Base-by-base conservation (phyloP, 2,113 vertebrate species). In the Ammodytes marinus region DNA sequence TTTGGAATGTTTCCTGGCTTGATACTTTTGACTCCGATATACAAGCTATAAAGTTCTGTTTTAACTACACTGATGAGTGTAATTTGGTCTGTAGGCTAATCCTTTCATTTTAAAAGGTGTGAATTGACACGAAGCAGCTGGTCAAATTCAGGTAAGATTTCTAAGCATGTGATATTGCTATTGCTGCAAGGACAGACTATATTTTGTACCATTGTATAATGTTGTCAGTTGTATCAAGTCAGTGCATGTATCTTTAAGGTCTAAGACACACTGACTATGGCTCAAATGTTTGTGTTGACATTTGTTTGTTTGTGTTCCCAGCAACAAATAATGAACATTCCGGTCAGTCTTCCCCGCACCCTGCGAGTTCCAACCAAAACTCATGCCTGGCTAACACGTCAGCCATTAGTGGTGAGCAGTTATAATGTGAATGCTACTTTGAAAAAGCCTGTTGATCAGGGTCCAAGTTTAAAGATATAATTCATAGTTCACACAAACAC, bases 211-310 rank as follows among this genome's bases (percentile, higher is more conserved):
- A 53, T 27, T 27, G 27, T 27, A 45, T 37, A 12, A 27, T 27
- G 27, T 27, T 27, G 27, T 67, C 52, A 65, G 46, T 55, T 15
- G 55, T 67, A 43, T 64, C 42, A 53, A 63, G 50, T 10, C 50
- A 49, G 27, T 5, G n/a, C 54, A 42, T 65, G 73, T 19, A n/a
- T 81, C 73, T 80, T 70, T 13, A 47, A 45, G 68, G 42, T 70
- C 68, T 42, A 49, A 60, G 63, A 47, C 49, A 27, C 43, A 9
- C 43, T 64, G 67, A 46, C 68, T 27, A 60, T 37, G 45, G 35
- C 57, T 82, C 76, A 64, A 58, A 69, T 77, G 74, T 79, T 80
- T 70, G 52, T 82, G 66, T 87, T 87, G 83, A 77, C 35, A 15
- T 79, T 59, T 39, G 1, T 39, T 39, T 69, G n/a, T 79, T 59